phyloP scores from a whole-genome alignment of 2,113 vertebrate genomes.

The Xenus cinereus region DNA sequence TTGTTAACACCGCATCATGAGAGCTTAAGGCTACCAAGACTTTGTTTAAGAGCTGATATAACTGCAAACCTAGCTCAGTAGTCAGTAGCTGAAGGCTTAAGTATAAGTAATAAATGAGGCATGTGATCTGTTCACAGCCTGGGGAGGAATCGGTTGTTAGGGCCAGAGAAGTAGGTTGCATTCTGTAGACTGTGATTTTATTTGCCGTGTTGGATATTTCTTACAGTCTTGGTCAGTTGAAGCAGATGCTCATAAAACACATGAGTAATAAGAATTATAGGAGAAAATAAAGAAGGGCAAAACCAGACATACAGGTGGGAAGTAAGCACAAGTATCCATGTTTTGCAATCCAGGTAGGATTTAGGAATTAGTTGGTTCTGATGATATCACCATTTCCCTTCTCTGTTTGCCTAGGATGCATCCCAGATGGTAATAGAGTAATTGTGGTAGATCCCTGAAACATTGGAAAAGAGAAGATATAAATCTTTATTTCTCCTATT shows the following conservation, averaged over 20 bases:
- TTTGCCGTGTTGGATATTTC: background rate
- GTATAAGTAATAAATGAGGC: constrained; percentile 1
- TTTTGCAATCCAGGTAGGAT: background rate
- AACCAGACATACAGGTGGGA: background rate
- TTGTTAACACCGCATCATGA: background rate
- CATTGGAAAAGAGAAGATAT: background rate
- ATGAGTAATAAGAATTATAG: background rate
- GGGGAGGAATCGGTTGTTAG: background rate
- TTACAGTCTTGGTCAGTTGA: background rate
- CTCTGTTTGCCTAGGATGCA: background rate
- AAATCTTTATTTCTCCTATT: background rate
- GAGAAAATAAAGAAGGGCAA: background rate
- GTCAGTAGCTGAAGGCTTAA: constrained; percentile 22
- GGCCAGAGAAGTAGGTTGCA: background rate
- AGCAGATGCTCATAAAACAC: constrained; percentile 32
- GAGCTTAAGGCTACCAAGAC: background rate
- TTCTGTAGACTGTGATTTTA: constrained; percentile 4
- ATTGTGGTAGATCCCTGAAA: background rate
- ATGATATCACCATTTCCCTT: background rate
- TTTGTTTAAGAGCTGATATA: background rate
- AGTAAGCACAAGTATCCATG: background rate
- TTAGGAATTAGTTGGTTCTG: background rate
- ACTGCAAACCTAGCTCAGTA: background rate
- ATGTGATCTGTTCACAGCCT: background rate
- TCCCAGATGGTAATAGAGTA: background rate